Base-by-base conservation (phyloP, 1,140 invertebrate species). In the Micrasema longulum region DNA sequence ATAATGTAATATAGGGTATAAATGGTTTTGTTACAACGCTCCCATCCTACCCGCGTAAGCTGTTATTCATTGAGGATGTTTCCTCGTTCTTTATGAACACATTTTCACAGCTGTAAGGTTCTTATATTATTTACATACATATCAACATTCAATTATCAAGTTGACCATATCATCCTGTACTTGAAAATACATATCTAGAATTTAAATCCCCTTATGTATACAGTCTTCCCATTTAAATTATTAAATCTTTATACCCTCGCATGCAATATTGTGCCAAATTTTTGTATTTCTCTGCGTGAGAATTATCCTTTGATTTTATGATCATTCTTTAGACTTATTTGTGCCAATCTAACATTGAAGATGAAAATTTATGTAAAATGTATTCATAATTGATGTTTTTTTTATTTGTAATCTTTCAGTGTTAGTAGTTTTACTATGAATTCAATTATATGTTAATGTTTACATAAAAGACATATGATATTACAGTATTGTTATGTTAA, bases 1-100 rank as follows among this genome's bases (percentile, higher is more conserved):
- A n/a, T 80, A 80, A 80, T 80, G 79, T 81, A 74, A 74, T 76
- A 77, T 83, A 82, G 78, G 72, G 45, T 41, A 12, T 35, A 41
- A 57, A 45, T 45, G 22, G 18, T 63, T 63, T 43, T 7, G 36
- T 63, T 63, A n/a, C 18, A 36, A 9, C 2, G 22, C 50, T 22
- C 50, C 50, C 12, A n/a, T 53, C 50, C 50, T 9, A 7, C 43
- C 43, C 43, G n/a, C 9, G 43, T 16, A 14, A 45, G 9, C 43
- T 45, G 9, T 14, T 14, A 14, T 45, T 45, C 43, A 45, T 45
- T n/a, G n/a, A n/a, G n/a, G n/a, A n/a, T n/a, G n/a, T n/a, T n/a
- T n/a, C n/a, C n/a, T n/a, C n/a, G n/a, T n/a, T n/a, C n/a, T n/a
- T n/a, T n/a, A n/a, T n/a, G n/a, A n/a, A n/a, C n/a, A n/a, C n/a